Evolutionary conservation across 2,797 vertebrate species (phyloP).

Genomic region (Peromyscus aztecus): DNA sequence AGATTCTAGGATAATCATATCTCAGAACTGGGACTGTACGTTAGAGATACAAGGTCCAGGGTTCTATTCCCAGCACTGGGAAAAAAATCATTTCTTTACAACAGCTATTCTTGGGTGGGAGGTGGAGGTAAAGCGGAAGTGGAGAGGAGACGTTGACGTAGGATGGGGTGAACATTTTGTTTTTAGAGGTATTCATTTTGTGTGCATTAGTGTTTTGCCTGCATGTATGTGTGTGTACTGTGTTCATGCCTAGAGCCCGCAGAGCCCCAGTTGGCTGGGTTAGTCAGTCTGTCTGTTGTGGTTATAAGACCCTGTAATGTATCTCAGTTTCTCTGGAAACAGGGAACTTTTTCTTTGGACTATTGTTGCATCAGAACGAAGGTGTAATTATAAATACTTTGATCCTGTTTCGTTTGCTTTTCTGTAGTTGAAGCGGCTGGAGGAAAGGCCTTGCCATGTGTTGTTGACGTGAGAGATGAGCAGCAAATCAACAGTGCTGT

Average conservation of each 20-base stretch:
- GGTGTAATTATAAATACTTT: constrained; percentile 10
- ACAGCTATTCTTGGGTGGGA: constrained; percentile 39
- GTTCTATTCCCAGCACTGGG: neutral
- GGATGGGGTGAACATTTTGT: neutral
- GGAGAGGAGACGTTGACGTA: neutral
- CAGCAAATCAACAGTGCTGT: constrained; percentile 93
- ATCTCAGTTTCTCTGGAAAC: constrained; percentile 3
- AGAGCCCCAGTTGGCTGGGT: neutral
- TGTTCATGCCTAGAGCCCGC: neutral
- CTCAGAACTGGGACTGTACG: neutral
- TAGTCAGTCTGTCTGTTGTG: neutral
- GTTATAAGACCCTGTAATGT: constrained; percentile 5
- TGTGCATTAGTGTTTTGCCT: neutral
- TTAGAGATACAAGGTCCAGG: neutral
- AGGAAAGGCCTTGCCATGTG: constrained; percentile 94
- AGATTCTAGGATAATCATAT: neutral
- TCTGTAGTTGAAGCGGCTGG: constrained; percentile 94
- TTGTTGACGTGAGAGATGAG: constrained; percentile 97
- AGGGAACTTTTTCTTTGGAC: neutral
- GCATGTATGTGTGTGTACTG: neutral
- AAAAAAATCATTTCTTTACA: neutral
- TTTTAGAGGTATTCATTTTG: neutral
- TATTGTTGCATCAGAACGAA: neutral
- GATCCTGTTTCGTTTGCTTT: constrained; percentile 33
- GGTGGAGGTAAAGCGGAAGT: neutral